phyloP scores from a whole-genome alignment of 2,113 vertebrate species.

The Anguilla rostrata region DNA sequence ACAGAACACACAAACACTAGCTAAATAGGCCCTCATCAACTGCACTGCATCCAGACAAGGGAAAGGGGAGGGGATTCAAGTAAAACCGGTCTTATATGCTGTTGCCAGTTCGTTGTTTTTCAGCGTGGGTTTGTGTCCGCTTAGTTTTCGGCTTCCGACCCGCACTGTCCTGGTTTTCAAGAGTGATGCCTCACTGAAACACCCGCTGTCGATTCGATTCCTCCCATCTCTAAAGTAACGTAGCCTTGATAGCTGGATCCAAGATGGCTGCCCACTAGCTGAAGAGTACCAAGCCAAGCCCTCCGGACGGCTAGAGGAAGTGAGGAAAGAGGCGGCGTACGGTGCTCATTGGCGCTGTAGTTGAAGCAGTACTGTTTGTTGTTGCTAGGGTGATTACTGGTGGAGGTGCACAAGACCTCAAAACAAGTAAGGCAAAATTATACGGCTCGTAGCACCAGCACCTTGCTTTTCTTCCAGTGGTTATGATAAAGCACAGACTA shows the following conservation, averaged over 20 bases:
- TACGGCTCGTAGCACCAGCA: neutral
- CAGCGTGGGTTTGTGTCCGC: neutral
- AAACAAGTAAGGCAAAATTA: neutral
- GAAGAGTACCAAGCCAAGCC: slow-evolving; percentile 64
- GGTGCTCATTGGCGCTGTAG: slow-evolving; percentile 40
- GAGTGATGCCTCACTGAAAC: slow-evolving; percentile 17
- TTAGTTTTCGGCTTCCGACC: neutral
- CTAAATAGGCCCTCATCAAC: slow-evolving; percentile 37
- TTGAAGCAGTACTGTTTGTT: slow-evolving; percentile 33
- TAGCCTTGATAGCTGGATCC: slow-evolving; percentile 69
- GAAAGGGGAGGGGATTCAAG: slow-evolving; percentile 10
- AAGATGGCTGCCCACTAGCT: slow-evolving; percentile 86
- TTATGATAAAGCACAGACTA: neutral
- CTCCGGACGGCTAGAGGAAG: slow-evolving; percentile 61
- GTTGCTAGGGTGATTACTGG: slow-evolving; percentile 62
- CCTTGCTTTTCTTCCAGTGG: neutral
- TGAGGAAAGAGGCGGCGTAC: slow-evolving; percentile 59
- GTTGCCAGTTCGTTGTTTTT: neutral
- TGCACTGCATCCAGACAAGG: slow-evolving; percentile 30
- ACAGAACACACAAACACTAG: slow-evolving; percentile 17
- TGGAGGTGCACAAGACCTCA: slow-evolving; percentile 6
- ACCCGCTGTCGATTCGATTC: slow-evolving; percentile 57
- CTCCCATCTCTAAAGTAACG: slow-evolving; percentile 65
- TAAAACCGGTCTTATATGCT: neutral
- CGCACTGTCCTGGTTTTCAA: slow-evolving; percentile 34